phyloP scores from a whole-genome alignment of 2,888 invertebrate species.

The Lumbricus terrestris region DNA sequence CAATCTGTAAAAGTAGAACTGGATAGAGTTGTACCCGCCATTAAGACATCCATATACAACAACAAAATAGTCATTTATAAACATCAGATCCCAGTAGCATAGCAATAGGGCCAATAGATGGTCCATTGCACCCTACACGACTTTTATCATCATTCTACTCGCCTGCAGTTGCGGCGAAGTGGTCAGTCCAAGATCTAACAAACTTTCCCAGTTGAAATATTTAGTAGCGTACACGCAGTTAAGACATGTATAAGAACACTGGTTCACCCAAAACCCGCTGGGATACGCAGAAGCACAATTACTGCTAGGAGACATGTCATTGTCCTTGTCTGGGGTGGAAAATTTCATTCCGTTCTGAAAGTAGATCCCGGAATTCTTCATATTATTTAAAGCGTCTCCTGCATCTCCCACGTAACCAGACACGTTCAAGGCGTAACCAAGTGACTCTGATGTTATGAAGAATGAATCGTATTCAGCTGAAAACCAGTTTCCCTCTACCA shows the following conservation, averaged over 20 bases:
- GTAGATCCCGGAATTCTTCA: not conserved
- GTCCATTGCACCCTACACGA: not conserved
- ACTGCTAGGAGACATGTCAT: not conserved
- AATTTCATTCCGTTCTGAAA: slow-evolving; percentile 11
- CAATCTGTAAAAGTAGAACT: too few species aligned
- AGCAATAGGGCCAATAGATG: too few species aligned
- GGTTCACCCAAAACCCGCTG: not conserved
- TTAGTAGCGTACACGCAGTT: too few species aligned
- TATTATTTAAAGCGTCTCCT: not conserved
- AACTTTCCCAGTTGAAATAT: not conserved
- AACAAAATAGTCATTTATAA: too few species aligned
- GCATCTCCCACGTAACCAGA: slow-evolving; percentile 13
- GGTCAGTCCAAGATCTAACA: not conserved
- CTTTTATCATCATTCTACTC: not conserved
- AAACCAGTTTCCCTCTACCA: not conserved
- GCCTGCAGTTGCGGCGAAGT: not conserved
- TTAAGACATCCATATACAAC: not conserved
- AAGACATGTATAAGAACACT: not conserved
- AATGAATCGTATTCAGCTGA: not conserved
- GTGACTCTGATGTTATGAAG: not conserved
- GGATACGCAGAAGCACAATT: not conserved
- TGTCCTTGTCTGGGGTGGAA: not conserved
- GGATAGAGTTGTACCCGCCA: not conserved
- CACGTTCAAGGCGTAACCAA: not conserved
- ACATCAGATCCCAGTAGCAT: too few species aligned